Base-by-base conservation (phyloP, 1,140 invertebrate genomes). In the Bombus breviceps region DNA sequence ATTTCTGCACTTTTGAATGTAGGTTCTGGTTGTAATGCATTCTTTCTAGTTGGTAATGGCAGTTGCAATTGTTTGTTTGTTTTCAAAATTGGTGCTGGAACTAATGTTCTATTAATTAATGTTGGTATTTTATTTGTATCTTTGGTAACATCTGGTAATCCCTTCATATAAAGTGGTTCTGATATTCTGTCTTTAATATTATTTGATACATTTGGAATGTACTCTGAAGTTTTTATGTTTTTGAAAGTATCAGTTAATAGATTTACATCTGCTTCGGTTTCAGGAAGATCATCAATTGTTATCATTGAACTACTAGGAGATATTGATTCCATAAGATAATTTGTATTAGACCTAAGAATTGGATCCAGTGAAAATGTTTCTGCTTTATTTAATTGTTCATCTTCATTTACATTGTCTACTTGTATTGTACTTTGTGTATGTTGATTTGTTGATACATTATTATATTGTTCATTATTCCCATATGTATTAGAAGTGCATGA, bases 111-210 rank as follows among this genome's bases (percentile, higher is more conserved):
- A 47, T 92, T 92, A 13, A 93, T 90, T 3, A 92, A 74, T 3
- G 92, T 93, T 22, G 93, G 92, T 78, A 93, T 91, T 83, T 93
- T 94, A 80, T 92, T 93, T 3, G n/a, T 37, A 47, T 93, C 90
- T 73, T 91, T 91, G 12, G 89, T 89, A 64, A 93, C 72, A 37
- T 93, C 88, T 1, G 92, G 90, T 34, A 93, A 37, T 43, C 86
- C 88, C 41, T 92, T 91, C 82, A 93, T 87, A n/a, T 94, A 93
- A 25, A 92, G 77, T 9, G 73, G 86, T 82, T 93, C 91, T 64
- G 37, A 22, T n/a, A 69, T 43, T 32, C 3, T 78, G 43, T 64
- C 64, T 18, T 73, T 68, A 3, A 18, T 18, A n/a, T 64, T 32
- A 0, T 75, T 71, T 66, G 47, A 37, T 37, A n/a, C 2, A 13